These are phyloP conservation scores for Mamestra brassicae DNA, from an alignment of 2,888 invertebrate species.

Conservation along the genomic window DNA sequence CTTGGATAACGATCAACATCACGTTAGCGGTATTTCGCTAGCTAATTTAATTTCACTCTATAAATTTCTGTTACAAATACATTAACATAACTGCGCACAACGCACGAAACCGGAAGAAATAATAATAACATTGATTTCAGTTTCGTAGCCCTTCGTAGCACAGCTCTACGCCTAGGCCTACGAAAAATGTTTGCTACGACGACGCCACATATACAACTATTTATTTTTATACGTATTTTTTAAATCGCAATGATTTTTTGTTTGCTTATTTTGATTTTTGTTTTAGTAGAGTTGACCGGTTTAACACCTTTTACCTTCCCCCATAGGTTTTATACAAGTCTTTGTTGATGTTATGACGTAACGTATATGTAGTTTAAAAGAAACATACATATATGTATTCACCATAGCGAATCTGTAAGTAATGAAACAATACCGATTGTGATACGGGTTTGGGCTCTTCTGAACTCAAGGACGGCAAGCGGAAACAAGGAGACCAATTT, in stretches of 20 bases:
- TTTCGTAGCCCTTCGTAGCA: conserved; percentile 46
- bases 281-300: neutral
- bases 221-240: neutral
- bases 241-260: neutral
- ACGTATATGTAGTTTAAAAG: no score
- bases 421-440: no score
- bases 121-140: neutral
- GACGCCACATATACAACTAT: neutral
- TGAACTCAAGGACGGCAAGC: no score
- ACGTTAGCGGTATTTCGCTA: neutral
- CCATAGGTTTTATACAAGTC: no score
- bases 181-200: conserved; percentile 27
- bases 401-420: no score
- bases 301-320: no score
- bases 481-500: no score
- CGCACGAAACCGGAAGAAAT: neutral
- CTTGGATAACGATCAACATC: no score
- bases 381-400: no score
- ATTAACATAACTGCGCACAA: no score
- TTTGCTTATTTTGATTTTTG: neutral
- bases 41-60: neutral
- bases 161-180: conserved; percentile 41
- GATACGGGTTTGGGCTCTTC: no score
- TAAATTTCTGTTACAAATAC: neutral
- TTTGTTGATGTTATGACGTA: no score